These are phyloP conservation scores for Actinemys pallida DNA, from an alignment of 2,113 vertebrate genomes.

Conservation along the genomic window DNA sequence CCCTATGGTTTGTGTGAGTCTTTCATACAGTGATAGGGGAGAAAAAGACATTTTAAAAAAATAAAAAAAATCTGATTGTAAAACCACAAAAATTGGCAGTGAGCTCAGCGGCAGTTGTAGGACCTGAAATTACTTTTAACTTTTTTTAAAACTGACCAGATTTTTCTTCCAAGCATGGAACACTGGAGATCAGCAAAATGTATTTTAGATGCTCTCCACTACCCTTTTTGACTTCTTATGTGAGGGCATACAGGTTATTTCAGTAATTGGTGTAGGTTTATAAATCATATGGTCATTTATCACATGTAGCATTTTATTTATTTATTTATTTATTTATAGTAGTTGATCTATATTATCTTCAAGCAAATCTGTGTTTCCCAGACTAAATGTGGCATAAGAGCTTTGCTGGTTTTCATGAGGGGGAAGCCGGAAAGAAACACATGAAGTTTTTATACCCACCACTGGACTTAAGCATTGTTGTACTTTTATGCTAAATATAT, in stretches of 20 bases:
- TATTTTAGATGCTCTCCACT: neutral
- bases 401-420: neutral
- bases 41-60: neutral
- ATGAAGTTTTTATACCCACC: neutral
- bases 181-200: neutral
- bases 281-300: neutral
- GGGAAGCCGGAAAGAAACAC: neutral
- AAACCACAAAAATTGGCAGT: neutral
- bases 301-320: neutral
- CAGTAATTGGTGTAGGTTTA: neutral
- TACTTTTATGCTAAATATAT: neutral
- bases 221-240: neutral
- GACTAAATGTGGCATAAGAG: neutral
- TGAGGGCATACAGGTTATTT: neutral
- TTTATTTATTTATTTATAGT: neutral
- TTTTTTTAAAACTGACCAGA: neutral
- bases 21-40: neutral
- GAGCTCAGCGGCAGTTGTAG: neutral
- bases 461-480: neutral
- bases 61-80: neutral
- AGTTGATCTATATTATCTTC: neutral
- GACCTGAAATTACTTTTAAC: neutral
- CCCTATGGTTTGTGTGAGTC: rapidly evolving
- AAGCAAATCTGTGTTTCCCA: neutral
- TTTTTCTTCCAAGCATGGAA: neutral